Evolutionary conservation across 2,113 vertebrate genomes (phyloP).

Genomic region (Mormyrus lacerda): DNA sequence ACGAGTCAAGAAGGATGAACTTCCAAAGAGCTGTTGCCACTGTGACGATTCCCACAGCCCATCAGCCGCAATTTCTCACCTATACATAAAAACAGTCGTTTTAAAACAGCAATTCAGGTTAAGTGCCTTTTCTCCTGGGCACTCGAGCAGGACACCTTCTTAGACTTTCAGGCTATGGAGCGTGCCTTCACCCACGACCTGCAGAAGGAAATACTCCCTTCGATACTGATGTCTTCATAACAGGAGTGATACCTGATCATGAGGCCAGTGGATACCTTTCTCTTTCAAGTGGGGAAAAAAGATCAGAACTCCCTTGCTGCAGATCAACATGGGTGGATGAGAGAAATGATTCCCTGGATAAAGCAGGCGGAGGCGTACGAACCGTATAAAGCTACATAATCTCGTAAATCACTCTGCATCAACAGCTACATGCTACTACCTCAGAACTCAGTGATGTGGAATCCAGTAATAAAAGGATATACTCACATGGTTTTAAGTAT

Average conservation of each 20-base stretch:
- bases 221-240: neutral
- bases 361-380: neutral
- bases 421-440: neutral
- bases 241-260: neutral
- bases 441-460: neutral
- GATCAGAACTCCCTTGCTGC: neutral
- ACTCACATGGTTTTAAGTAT: neutral
- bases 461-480: neutral
- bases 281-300: neutral
- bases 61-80: neutral
- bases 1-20: neutral
- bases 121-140: neutral
- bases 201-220: neutral
- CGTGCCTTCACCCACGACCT: neutral
- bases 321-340: neutral
- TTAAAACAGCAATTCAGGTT: neutral
- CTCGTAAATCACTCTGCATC: neutral
- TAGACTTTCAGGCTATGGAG: neutral
- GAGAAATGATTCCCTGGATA: neutral
- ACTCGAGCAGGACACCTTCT: neutral
- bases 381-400: neutral
- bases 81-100: neutral
- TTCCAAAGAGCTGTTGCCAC: neutral
- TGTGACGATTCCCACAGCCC: neutral
- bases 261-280: neutral